phyloP scores from a whole-genome alignment of 1,140 invertebrate genomes.

The Eumaeus atala region DNA sequence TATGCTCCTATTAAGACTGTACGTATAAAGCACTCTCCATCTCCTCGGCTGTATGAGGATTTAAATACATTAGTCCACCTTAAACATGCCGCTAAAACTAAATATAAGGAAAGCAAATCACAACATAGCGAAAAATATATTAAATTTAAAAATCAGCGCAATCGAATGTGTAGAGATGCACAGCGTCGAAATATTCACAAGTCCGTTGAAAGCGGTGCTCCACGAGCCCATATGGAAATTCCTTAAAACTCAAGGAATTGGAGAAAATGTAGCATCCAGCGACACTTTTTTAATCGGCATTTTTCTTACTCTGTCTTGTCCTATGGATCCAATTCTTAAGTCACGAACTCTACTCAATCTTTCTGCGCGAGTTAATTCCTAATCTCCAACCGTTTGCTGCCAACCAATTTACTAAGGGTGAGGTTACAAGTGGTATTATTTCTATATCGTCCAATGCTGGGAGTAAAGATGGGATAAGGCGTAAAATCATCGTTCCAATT shows the following conservation, averaged over 20 bases:
- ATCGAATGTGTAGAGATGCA: slow-evolving; percentile 11
- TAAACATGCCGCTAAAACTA: slow-evolving; percentile 4
- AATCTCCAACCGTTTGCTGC: background rate
- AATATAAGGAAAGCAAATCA: background rate
- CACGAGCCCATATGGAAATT: slow-evolving; percentile 7
- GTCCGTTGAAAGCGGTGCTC: slow-evolving; percentile 4
- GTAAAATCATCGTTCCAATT: slow-evolving; percentile 6
- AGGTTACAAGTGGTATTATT: background rate
- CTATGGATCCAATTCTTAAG: too few species aligned
- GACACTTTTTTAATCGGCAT: too few species aligned
- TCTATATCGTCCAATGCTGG: background rate
- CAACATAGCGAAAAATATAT: background rate
- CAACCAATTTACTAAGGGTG: background rate
- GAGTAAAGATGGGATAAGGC: background rate
- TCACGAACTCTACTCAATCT: too few species aligned
- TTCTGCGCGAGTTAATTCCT: background rate
- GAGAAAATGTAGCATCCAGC: too few species aligned
- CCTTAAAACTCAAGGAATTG: background rate
- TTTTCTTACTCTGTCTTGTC: too few species aligned
- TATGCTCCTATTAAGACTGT: slow-evolving; percentile 7
- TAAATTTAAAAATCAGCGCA: background rate
- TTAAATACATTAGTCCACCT: background rate
- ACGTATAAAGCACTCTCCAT: background rate
- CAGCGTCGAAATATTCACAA: background rate
- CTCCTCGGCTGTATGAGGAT: slow-evolving; percentile 3